Percentiles rank a stretch among this genome's conserved stretches.
Evolutionary conservation across 2,888 invertebrate species (phyloP).

Genomic region (Drosophila leonis): DNA sequence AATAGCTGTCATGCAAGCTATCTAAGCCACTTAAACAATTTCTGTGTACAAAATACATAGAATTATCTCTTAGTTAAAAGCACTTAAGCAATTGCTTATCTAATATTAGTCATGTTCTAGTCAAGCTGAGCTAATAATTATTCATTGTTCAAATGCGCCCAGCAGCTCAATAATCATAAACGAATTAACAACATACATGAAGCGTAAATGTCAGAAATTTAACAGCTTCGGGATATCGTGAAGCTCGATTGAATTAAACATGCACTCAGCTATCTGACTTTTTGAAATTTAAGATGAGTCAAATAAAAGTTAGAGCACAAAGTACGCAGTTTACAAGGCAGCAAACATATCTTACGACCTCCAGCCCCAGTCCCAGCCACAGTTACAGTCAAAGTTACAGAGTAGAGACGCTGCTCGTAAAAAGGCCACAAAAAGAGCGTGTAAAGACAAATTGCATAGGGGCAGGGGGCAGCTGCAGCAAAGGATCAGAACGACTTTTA

Average conservation of each 20-base stretch:
- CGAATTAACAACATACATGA: slow-evolving; percentile 12
- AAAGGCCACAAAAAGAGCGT: slow-evolving; percentile 32
- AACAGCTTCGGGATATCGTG: neutral
- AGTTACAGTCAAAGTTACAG: slow-evolving; percentile 26
- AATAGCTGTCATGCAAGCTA: too few species aligned
- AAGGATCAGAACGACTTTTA: neutral
- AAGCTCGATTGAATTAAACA: slow-evolving; percentile 22
- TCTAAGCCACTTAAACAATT: too few species aligned
- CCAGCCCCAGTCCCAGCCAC: slow-evolving; percentile 35
- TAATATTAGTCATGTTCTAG: neutral
- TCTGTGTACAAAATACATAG: neutral
- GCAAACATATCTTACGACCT: slow-evolving; percentile 38
- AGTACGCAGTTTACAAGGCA: slow-evolving; percentile 30
- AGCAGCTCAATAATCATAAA: slow-evolving; percentile 32
- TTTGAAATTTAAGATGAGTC: slow-evolving; percentile 19
- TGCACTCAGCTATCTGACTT: slow-evolving; percentile 15
- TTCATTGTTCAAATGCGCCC: slow-evolving; percentile 30
- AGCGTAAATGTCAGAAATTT: slow-evolving; percentile 19
- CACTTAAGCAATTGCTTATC: too few species aligned
- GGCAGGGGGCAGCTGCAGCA: slow-evolving; percentile 25
- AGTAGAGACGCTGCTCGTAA: slow-evolving; percentile 18
- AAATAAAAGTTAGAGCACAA: slow-evolving; percentile 24
- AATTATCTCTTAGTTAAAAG: neutral
- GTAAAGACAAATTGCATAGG: slow-evolving; percentile 45
- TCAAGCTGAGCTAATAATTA: slow-evolving; percentile 2